Conservation (phyloP, 2,888 invertebrate species). For the Meta bourneti region DNA sequence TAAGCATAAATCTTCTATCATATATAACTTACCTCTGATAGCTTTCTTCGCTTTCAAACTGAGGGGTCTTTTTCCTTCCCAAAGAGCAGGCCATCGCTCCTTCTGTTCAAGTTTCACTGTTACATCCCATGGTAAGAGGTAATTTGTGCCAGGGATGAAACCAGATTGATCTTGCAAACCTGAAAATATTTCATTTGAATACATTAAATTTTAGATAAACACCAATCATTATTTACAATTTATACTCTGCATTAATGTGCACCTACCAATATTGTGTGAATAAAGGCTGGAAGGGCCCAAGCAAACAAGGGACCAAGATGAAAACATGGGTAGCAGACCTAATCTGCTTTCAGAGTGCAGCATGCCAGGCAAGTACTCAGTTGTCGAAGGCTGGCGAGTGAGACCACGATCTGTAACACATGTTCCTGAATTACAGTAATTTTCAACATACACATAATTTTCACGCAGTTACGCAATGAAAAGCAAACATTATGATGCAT, state of each 20-base stretch:
- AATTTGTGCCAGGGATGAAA: constrained; percentile 93
- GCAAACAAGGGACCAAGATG: constrained; percentile 94
- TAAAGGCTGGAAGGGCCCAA: constrained; percentile 94
- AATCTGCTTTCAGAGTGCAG: constrained; percentile 89
- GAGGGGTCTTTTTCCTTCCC: constrained; percentile 78
- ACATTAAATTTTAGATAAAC: too few relatives aligned
- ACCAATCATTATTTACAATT: background rate
- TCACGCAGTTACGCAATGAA: too few relatives aligned
- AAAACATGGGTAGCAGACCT: constrained; percentile 89
- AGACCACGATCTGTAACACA: constrained; percentile 48
- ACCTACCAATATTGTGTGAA: constrained; percentile 84
- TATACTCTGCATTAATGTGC: background rate
- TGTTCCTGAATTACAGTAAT: background rate
- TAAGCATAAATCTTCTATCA: too few relatives aligned
- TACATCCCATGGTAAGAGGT: constrained; percentile 96
- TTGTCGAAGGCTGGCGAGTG: constrained; percentile 84
- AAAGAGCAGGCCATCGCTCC: constrained; percentile 78
- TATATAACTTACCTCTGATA: constrained; percentile 76
- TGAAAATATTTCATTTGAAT: constrained; percentile 9
- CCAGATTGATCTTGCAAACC: constrained; percentile 95
- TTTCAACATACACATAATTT: background rate
- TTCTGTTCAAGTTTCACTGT: constrained; percentile 83
- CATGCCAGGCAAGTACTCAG: constrained; percentile 95
- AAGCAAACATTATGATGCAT: too few relatives aligned
- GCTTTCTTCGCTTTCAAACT: constrained; percentile 79